Evolutionary conservation across 2,113 vertebrate genomes (phyloP).

Genomic region (Onychostruthus taczanowskii): DNA sequence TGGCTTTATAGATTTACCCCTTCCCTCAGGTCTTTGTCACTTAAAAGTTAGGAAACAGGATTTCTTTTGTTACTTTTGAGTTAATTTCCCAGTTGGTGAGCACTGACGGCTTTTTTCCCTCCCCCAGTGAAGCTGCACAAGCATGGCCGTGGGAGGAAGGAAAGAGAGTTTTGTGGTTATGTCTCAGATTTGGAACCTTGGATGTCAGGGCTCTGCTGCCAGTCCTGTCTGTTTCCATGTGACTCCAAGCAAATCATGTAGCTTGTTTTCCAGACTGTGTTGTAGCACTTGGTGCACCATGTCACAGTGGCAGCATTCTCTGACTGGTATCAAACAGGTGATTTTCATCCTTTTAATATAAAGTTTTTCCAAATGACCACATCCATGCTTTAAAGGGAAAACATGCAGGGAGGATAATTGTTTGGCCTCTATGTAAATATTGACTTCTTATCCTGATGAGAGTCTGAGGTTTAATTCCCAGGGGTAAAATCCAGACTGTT

Average conservation of each 20-base stretch:
- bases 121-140: not conserved
- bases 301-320: not conserved
- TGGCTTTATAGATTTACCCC: not conserved
- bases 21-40: not conserved
- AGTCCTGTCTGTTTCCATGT: not conserved
- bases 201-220: not conserved
- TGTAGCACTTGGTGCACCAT: not conserved
- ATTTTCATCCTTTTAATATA: not conserved
- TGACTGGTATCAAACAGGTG: not conserved
- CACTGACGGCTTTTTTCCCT: not conserved
- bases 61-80: not conserved
- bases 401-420: not conserved
- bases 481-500: not conserved
- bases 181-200: not conserved
- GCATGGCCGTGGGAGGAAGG: not conserved
- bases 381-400: not conserved
- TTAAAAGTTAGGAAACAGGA: constrained; percentile 14
- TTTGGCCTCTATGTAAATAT: not conserved
- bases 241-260: not conserved
- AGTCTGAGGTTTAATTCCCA: not conserved
- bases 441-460: not conserved
- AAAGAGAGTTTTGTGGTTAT: constrained; percentile 30
- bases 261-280: not conserved
- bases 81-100: constrained; percentile 11
- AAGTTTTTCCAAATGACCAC: not conserved